Evolutionary conservation across 2,888 invertebrate species (phyloP).

Genomic region (Apotomis betuletana): DNA sequence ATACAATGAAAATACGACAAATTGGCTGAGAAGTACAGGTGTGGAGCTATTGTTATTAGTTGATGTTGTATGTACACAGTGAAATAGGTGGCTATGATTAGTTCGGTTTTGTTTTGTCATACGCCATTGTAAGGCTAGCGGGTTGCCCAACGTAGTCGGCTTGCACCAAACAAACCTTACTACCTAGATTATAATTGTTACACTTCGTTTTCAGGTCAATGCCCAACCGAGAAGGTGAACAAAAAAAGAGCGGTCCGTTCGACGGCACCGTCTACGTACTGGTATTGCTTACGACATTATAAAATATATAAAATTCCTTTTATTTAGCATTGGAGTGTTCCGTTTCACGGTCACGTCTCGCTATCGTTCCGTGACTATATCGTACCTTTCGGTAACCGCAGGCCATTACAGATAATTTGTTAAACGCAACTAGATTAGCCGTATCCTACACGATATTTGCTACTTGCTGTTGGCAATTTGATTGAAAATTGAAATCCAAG

Average conservation of each 20-base stretch:
- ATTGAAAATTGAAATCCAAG: constrained; percentile 31
- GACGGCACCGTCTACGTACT: constrained; percentile 35
- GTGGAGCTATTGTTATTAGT: constrained; percentile 31
- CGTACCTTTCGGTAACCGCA: constrained; percentile 28
- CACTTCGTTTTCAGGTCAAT: constrained; percentile 71
- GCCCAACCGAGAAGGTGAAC: constrained; percentile 55
- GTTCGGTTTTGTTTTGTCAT: constrained; percentile 41
- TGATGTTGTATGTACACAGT: constrained; percentile 10
- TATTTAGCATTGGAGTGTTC: constrained; percentile 35
- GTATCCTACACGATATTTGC: constrained; percentile 44
- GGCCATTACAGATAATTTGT: constrained; percentile 40
- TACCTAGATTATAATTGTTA: constrained; percentile 53
- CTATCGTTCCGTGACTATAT: constrained; percentile 38
- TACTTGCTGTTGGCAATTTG: constrained; percentile 26
- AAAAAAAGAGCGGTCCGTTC: constrained; percentile 45
- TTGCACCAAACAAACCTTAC: constrained; percentile 32
- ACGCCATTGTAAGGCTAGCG: constrained; percentile 33
- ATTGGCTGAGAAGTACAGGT: constrained; percentile 33
- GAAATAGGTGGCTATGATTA: constrained; percentile 37
- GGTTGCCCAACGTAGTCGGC: constrained; percentile 29
- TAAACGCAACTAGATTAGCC: constrained; percentile 41
- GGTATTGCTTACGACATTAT: constrained; percentile 35
- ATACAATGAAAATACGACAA: constrained; percentile 32
- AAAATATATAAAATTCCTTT: constrained; percentile 39
- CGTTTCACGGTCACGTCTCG: constrained; percentile 38